A percentile compares a stretch with the other conserved stretches of the same genome.
Evolutionary conservation across 2,797 vertebrate species (phyloP).

Genomic region (Cyprinella venusta): DNA sequence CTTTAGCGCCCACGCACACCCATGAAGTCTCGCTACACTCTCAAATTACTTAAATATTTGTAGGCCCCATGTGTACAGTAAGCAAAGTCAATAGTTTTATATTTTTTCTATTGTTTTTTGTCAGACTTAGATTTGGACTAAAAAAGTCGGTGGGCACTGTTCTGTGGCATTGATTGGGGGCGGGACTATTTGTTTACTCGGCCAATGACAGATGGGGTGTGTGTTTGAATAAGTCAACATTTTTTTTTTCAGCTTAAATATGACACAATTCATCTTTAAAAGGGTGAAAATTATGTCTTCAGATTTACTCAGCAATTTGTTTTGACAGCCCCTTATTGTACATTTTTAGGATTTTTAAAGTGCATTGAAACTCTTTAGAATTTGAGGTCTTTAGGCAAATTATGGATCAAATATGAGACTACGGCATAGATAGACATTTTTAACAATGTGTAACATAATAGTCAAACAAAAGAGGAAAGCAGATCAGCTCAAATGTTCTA

Average conservation of each 20-base stretch:
- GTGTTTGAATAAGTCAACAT: background rate
- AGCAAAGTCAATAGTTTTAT: background rate
- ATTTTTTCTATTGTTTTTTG: background rate
- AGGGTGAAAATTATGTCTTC: background rate
- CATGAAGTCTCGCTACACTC: background rate
- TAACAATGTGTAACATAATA: conserved; percentile 13
- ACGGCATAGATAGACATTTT: background rate
- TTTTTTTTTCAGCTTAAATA: background rate
- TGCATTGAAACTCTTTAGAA: background rate
- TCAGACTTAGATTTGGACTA: background rate
- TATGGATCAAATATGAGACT: background rate
- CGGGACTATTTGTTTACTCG: background rate
- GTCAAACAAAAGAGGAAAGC: conserved; percentile 20
- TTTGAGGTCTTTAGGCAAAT: background rate
- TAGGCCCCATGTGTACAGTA: background rate
- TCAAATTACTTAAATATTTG: background rate
- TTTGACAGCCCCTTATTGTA: background rate
- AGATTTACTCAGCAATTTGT: background rate
- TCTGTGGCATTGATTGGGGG: background rate
- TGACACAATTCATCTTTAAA: background rate
- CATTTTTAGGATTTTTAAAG: background rate
- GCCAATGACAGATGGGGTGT: background rate
- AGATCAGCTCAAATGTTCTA: conserved; percentile 7
- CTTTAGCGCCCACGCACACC: background rate
- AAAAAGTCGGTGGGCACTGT: background rate